Evolutionary conservation across 2,113 vertebrate species (phyloP), one percentile per base, ranked within the genome.

Genomic region (western clawed frog (Xenopus tropicalis)): DNA sequence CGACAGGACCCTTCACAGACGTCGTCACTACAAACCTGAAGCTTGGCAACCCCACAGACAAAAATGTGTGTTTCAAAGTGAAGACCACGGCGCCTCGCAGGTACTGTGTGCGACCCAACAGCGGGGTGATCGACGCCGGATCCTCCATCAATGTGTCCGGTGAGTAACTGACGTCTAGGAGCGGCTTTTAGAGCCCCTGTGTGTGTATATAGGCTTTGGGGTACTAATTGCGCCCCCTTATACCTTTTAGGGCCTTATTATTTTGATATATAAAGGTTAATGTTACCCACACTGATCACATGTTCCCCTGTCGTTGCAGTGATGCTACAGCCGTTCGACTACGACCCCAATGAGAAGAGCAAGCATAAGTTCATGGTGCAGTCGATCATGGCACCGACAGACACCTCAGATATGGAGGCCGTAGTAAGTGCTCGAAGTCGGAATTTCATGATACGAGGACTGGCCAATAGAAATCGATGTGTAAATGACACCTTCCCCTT

Each of bases 351-450:
- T 80, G 97, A 99, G 90, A 99, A 99, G 90, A 98, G 97, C 92
- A 98, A 98, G 91, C 97, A 99, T 93, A 99, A 99, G 93, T 99
- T 99, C 84, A 99, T 99, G 97, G 97, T 99, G 80, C 97, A 98
- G 90, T 97, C 97, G 78, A 87, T 99, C 91, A 86, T 98, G 87
- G 97, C 95, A 63, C 97, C 97, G 58, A 78, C 90, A 79, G 96
- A 98, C 86, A 98, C 94, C 90, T 95, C 95, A 70, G 97, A 99
- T 88, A 99, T 98, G 93, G 97, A 99, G 87, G 94, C 94, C 82
- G 94, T 98, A 91, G 97, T 98, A 89, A 96, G 96, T 96, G 86
- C 82, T 3, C 29, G 10, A 9, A 37, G 25, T 29, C 25, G 70
- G 61, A 16, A 1, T 37, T 37, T 37, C 10, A 37, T 37, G 6